These are phyloP conservation scores for Xenopus borealis DNA, from an alignment of 2,113 vertebrate genomes.

Conservation along the genomic window DNA sequence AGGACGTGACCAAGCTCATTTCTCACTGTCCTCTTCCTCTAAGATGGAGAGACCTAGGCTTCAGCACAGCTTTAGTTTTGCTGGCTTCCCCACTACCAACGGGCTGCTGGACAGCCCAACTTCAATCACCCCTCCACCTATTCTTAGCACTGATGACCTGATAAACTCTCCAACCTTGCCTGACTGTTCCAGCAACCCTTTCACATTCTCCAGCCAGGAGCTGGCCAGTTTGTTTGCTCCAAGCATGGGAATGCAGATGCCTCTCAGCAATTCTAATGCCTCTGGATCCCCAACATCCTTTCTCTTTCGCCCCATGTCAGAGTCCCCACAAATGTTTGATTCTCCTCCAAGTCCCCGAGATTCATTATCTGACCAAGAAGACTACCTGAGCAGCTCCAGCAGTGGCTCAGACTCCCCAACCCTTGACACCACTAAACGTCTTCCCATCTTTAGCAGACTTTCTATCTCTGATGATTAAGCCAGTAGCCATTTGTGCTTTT, in stretches of 20 bases:
- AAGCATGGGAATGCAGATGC: constrained; percentile 76
- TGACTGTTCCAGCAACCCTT: constrained; percentile 92
- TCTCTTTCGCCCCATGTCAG: constrained; percentile 88
- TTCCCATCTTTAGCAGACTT: constrained; percentile 99
- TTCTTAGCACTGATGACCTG: constrained; percentile 86
- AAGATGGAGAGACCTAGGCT: constrained; percentile 87
- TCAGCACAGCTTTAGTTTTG: constrained; percentile 97
- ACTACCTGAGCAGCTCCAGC: constrained; percentile 96
- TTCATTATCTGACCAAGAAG: constrained; percentile 96
- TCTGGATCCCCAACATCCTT: constrained; percentile 80
- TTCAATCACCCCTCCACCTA: constrained; percentile 93
- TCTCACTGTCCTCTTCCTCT: constrained; percentile 62
- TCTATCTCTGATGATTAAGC: constrained; percentile 95
- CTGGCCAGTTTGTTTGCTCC: constrained; percentile 90
- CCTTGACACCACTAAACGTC: constrained; percentile 92
- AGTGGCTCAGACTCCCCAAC: constrained; percentile 92
- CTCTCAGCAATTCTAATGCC: constrained; percentile 54
- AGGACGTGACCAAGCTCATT: constrained; percentile 57
- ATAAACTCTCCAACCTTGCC: constrained; percentile 72
- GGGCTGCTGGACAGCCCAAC: constrained; percentile 94
- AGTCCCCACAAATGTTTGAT: constrained; percentile 89
- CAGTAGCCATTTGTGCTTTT: constrained; percentile 53
- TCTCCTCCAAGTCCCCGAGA: constrained; percentile 89
- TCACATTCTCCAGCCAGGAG: constrained; percentile 98
- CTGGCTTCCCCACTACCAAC: constrained; percentile 70